Evolutionary conservation across 1,140 invertebrate species (phyloP).

Genomic region (Arion vulgaris): DNA sequence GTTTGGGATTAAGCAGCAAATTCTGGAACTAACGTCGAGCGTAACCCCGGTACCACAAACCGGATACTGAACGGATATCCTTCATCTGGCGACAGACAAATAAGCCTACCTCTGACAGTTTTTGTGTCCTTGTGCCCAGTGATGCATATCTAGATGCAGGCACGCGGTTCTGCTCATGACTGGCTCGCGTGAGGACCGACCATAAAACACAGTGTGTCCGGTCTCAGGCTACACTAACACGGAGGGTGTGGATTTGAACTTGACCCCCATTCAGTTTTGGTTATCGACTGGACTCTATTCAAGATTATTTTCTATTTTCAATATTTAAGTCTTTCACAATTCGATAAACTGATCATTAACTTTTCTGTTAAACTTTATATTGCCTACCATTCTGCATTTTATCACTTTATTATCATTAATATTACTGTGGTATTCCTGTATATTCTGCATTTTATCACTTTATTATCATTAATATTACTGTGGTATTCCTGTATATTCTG

Average conservation of each 20-base stretch:
- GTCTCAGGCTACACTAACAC: background rate
- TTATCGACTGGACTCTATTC: background rate
- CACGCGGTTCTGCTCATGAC: background rate
- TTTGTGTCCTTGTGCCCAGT: background rate
- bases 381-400: too few relatives aligned
- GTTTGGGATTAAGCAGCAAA: background rate
- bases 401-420: too few relatives aligned
- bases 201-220: background rate
- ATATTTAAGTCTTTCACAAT: too few relatives aligned
- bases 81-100: background rate
- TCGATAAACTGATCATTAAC: too few relatives aligned
- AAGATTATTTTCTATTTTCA: background rate
- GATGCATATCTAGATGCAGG: background rate
- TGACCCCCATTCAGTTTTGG: background rate
- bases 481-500: too few relatives aligned
- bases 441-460: too few relatives aligned
- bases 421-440: too few relatives aligned
- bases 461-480: too few relatives aligned
- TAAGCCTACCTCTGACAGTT: background rate
- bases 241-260: background rate
- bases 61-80: too few relatives aligned
- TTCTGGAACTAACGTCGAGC: background rate
- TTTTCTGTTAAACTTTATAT: too few relatives aligned
- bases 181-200: background rate
- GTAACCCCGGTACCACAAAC: too few relatives aligned